phyloP scores from a whole-genome alignment of 2,797 vertebrate genomes.

The Poecilia picta region DNA sequence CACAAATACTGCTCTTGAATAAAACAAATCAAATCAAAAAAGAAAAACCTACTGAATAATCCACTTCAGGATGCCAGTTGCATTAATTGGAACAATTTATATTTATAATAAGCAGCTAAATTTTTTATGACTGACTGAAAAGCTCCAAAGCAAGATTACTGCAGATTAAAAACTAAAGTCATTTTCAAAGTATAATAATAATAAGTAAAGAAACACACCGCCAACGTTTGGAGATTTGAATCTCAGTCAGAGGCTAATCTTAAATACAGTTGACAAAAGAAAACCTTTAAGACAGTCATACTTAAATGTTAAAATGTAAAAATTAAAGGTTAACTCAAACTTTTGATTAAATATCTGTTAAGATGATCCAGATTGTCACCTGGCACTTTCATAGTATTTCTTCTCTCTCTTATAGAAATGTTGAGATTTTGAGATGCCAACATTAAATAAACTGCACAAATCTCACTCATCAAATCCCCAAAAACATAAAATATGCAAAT shows the following conservation, averaged over 20 bases:
- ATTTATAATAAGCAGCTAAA: slow-evolving; percentile 26
- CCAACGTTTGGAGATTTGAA: slow-evolving; percentile 18
- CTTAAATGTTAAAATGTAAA: neutral
- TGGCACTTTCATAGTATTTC: neutral
- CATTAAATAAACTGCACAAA: neutral
- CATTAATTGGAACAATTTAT: neutral
- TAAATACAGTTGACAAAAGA: neutral
- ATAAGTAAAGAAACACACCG: slow-evolving; percentile 8
- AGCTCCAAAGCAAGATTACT: slow-evolving; percentile 6
- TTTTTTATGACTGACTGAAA: neutral
- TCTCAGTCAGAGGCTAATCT: neutral
- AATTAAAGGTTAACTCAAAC: neutral
- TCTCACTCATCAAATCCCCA: slow-evolving; percentile 10
- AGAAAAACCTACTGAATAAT: neutral
- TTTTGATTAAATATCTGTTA: neutral
- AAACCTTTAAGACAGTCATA: neutral
- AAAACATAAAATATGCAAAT: slow-evolving; percentile 9
- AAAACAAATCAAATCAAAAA: neutral
- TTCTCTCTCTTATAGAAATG: neutral
- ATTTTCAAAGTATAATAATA: slow-evolving; percentile 35
- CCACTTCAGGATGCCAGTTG: neutral
- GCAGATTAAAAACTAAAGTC: slow-evolving; percentile 11
- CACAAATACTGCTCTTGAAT: neutral
- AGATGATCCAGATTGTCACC: neutral
- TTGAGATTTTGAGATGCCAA: neutral